These are phyloP conservation scores for Eledona agricola DNA, from an alignment of 2,888 invertebrate genomes.

Conservation along the genomic window DNA sequence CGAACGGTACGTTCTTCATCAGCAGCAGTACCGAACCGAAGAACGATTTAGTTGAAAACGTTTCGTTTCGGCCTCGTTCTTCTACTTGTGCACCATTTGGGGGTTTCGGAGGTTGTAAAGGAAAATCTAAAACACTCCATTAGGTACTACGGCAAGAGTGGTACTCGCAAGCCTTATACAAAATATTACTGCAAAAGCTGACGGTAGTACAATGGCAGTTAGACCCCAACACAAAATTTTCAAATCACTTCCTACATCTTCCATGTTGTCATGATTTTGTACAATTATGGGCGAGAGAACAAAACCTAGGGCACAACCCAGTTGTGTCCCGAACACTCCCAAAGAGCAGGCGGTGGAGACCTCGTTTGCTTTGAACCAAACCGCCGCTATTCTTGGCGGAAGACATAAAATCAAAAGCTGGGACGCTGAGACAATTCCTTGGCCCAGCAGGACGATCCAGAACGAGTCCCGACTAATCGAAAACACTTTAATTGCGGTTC, in stretches of 20 bases:
- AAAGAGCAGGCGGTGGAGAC: constrained; percentile 60
- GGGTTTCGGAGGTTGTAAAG: constrained; percentile 66
- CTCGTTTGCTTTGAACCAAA: constrained; percentile 96
- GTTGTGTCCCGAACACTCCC: constrained; percentile 50
- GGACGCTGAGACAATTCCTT: constrained; percentile 84
- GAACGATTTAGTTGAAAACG: constrained; percentile 65
- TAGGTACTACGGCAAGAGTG: constrained; percentile 1
- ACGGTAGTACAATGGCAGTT: constrained; percentile 42
- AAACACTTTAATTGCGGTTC: constrained; percentile 89
- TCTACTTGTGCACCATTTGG: constrained; percentile 67
- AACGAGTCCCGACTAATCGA: constrained; percentile 84
- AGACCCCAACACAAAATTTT: constrained; percentile 66
- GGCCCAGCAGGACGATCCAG: constrained; percentile 86
- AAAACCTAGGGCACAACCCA: constrained; percentile 49
- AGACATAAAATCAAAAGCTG: constrained; percentile 92
- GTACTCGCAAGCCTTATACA: constrained; percentile 42
- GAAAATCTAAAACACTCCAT: constrained; percentile 64
- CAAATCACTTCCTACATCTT: constrained; percentile 59
- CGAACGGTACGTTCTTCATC: constrained; percentile 78
- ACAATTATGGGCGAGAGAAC: constrained; percentile 57
- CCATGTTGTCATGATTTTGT: constrained; percentile 49
- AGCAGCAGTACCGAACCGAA: constrained; percentile 76
- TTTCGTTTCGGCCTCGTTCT: constrained; percentile 65
- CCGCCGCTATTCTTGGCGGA: constrained; percentile 90
- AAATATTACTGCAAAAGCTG: constrained; percentile 44